A percentile compares a stretch with the other conserved stretches of the same genome.
Conservation (phyloP, 2,888 invertebrate genomes). For the Latheticus oryzae region DNA sequence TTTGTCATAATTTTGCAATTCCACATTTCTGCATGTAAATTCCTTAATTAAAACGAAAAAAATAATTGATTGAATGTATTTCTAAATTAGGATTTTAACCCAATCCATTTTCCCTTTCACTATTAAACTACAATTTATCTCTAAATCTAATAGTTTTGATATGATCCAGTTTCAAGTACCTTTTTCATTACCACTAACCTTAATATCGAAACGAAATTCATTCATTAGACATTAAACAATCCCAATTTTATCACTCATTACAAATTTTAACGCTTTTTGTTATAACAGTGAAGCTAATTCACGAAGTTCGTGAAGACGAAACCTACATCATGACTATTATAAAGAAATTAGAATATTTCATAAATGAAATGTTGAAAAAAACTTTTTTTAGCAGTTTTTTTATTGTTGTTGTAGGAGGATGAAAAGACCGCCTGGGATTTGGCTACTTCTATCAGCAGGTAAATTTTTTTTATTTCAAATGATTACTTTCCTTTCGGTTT, state of each 20-base stretch:
- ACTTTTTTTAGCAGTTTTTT: constrained; percentile 40
- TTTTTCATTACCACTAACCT: constrained; percentile 9
- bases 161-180: too few relatives aligned
- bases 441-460: constrained; percentile 69
- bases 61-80: too few relatives aligned
- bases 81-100: too few relatives aligned
- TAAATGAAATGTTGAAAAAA: too few relatives aligned
- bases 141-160: too few relatives aligned
- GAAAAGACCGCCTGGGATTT: constrained; percentile 68
- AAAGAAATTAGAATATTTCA: not conserved
- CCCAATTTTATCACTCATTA: not conserved
- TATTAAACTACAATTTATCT: too few relatives aligned
- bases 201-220: constrained; percentile 10
- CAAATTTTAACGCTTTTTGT: not conserved
- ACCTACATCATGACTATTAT: constrained; percentile 4
- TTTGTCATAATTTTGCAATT: too few relatives aligned
- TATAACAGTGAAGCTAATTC: too few relatives aligned
- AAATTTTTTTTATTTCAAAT: constrained; percentile 55
- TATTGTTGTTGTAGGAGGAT: constrained; percentile 65
- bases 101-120: too few relatives aligned
- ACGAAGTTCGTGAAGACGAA: constrained; percentile 23
- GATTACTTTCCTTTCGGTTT: constrained; percentile 26
- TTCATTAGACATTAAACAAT: too few relatives aligned
- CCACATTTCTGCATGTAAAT: too few relatives aligned
- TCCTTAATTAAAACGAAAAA: too few relatives aligned